Evolutionary conservation across 2,113 vertebrate species (phyloP).

Genomic region (Festucalex cinctus): DNA sequence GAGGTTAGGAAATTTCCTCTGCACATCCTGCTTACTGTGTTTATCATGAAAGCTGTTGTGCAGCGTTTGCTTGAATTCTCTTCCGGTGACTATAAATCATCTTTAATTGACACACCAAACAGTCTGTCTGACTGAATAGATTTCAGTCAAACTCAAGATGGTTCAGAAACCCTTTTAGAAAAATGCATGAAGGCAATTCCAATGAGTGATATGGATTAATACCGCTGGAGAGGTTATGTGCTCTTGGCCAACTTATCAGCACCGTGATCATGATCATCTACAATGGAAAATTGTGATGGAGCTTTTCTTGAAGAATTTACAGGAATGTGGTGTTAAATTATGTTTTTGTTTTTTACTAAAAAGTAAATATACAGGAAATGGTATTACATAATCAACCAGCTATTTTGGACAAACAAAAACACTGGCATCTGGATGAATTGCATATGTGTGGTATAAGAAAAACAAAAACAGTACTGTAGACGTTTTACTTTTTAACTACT

Average conservation of each 20-base stretch:
- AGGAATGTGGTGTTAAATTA: slow-evolving; percentile 5
- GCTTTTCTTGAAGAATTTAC: slow-evolving; percentile 9
- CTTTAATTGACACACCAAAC: slow-evolving; percentile 32
- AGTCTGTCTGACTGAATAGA: slow-evolving; percentile 29
- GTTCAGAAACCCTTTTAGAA: slow-evolving; percentile 19
- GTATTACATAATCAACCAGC: not conserved
- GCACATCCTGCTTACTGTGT: not conserved
- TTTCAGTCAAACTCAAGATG: slow-evolving; percentile 29
- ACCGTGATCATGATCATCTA: slow-evolving; percentile 1
- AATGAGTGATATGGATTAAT: slow-evolving; percentile 46
- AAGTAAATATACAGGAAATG: slow-evolving; percentile 7
- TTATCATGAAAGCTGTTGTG: not conserved
- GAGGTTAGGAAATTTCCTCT: not conserved
- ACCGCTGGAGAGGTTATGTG: slow-evolving; percentile 41
- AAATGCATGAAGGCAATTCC: slow-evolving; percentile 36
- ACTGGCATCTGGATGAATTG: not conserved
- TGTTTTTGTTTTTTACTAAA: slow-evolving; percentile 26
- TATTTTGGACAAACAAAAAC: not conserved
- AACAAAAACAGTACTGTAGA: not conserved
- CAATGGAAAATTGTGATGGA: not conserved
- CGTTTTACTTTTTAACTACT: not conserved
- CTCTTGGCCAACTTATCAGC: slow-evolving; percentile 29
- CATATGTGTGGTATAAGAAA: not conserved
- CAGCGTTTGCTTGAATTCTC: not conserved
- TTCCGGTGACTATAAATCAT: slow-evolving; percentile 3